Evolutionary conservation across 2,888 invertebrate species (phyloP).

Genomic region (Conus canariensis): DNA sequence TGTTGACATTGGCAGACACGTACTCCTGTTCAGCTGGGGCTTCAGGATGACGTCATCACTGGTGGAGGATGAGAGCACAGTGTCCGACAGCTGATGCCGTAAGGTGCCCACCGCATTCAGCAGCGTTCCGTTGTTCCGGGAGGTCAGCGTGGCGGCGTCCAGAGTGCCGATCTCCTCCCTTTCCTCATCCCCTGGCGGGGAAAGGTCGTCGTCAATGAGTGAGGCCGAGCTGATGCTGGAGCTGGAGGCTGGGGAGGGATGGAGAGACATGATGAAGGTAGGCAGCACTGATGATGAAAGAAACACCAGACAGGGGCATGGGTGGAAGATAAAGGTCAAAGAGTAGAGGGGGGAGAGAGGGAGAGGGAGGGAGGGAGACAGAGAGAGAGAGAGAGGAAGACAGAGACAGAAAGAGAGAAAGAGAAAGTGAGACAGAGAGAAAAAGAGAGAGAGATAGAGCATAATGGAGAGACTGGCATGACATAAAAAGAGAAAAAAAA

Average conservation of each 20-base stretch:
- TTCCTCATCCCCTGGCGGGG: constrained; percentile 44
- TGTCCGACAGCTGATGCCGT: constrained; percentile 55
- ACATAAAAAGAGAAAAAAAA: too few relatives aligned
- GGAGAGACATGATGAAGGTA: not conserved
- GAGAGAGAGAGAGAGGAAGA: too few relatives aligned
- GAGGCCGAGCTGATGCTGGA: constrained; percentile 64
- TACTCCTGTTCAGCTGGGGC: constrained; percentile 72
- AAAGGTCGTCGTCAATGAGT: constrained; percentile 61
- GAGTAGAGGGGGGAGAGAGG: too few relatives aligned
- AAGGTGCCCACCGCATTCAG: constrained; percentile 42
- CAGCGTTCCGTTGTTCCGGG: constrained; percentile 45
- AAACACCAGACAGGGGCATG: too few relatives aligned
- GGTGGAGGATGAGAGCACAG: constrained; percentile 61
- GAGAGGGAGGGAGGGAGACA: too few relatives aligned
- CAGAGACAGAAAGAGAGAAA: too few relatives aligned
- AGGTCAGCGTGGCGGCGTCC: constrained; percentile 19
- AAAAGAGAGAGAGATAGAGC: too few relatives aligned
- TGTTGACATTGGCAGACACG: constrained; percentile 5
- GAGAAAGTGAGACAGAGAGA: too few relatives aligned
- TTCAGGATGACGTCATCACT: constrained; percentile 74
- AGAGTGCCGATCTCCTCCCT: constrained; percentile 38
- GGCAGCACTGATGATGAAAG: not conserved
- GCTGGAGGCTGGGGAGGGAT: constrained; percentile 61
- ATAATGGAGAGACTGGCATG: not conserved
- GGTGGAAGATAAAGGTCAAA: too few relatives aligned